Conservation (phyloP, 2,888 invertebrate genomes). For the Punctoribates punctum region DNA sequence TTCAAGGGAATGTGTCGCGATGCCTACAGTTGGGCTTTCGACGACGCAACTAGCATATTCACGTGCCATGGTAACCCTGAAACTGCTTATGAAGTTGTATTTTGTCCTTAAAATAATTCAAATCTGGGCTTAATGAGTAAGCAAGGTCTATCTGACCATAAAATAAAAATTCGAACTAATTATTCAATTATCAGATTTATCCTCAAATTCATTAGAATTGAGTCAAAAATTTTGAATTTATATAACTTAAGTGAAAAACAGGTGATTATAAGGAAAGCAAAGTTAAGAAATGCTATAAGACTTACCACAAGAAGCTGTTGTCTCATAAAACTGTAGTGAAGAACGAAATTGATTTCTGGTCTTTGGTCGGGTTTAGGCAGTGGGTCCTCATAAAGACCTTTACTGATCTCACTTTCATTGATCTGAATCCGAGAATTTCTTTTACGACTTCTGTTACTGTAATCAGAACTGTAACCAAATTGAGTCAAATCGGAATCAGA, state of each 20-base stretch:
- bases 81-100: constrained; percentile 22
- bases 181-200: no score
- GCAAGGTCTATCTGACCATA: no score
- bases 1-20: constrained; percentile 58
- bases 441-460: background rate
- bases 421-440: constrained; percentile 39
- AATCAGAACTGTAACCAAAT: constrained; percentile 21
- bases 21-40: constrained; percentile 60
- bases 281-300: no score
- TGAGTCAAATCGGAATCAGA: constrained; percentile 45
- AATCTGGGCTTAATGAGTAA: no score
- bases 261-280: no score
- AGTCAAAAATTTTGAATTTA: no score
- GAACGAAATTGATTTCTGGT: constrained; percentile 45
- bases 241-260: no score
- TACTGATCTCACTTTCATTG: constrained; percentile 45
- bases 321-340: constrained; percentile 44
- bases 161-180: no score
- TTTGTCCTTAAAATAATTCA: constrained; percentile 23
- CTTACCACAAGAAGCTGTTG: constrained; percentile 45
- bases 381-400: constrained; percentile 44
- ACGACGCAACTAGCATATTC: constrained; percentile 58
- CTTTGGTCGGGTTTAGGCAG: constrained; percentile 7
- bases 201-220: no score
- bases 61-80: constrained; percentile 52